These are phyloP conservation scores for Otus sunia DNA, from an alignment of 2,113 vertebrate species.

Conservation along the genomic window DNA sequence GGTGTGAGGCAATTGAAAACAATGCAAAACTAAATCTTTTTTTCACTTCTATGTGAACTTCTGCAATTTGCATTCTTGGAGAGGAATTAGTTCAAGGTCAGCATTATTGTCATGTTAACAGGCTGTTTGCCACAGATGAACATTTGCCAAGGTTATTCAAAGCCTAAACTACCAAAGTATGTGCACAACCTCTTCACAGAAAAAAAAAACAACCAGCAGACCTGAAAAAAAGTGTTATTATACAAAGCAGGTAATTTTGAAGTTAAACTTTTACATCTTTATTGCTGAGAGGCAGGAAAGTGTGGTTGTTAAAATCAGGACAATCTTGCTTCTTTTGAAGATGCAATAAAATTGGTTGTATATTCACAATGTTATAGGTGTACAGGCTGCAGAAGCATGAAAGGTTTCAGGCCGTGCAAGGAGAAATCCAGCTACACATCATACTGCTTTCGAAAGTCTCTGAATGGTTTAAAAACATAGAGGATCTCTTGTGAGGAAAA, in stretches of 20 bases:
- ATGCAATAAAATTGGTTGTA: background rate
- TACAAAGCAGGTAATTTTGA: background rate
- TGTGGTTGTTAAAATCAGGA: background rate
- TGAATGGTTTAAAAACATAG: background rate
- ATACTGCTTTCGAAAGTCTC: background rate
- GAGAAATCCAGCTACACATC: background rate
- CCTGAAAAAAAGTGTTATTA: background rate
- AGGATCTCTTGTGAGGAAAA: background rate
- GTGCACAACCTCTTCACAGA: background rate
- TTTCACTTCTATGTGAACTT: background rate
- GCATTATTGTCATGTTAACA: background rate
- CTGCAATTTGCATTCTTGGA: slow-evolving; percentile 32
- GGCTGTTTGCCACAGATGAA: slow-evolving; percentile 1
- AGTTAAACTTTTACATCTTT: background rate
- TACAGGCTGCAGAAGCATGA: background rate
- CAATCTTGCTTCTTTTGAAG: background rate
- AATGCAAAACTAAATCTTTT: slow-evolving; percentile 20
- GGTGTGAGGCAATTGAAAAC: slow-evolving; percentile 60
- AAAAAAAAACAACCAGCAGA: background rate
- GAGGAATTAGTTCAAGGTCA: slow-evolving; percentile 33
- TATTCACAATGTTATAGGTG: background rate
- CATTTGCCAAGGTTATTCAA: slow-evolving; percentile 14
- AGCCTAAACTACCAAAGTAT: background rate
- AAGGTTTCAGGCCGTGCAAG: background rate
- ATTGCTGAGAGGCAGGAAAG: background rate